A percentile compares a stretch with the other conserved stretches of the same genome.
Conservation (phyloP, 2,797 vertebrate genomes). For the Argya squamiceps region DNA sequence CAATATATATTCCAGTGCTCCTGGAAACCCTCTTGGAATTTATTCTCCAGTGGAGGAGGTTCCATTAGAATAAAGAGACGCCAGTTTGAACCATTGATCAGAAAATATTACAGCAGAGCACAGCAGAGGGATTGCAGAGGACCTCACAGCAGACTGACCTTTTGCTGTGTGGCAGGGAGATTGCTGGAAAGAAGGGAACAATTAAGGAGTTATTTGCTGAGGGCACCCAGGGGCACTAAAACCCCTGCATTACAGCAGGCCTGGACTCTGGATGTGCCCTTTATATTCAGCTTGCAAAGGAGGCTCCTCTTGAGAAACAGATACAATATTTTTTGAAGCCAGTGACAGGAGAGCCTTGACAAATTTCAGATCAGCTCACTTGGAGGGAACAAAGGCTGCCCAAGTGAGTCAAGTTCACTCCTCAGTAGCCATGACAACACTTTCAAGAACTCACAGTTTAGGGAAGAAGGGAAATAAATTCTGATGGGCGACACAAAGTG, state of each 20-base stretch:
- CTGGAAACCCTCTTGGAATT: neutral
- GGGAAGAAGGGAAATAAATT: slow-evolving; percentile 20
- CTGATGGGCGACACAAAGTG: neutral
- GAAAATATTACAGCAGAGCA: neutral
- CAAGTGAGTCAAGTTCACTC: slow-evolving; percentile 47
- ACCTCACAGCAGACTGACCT: neutral
- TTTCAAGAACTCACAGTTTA: slow-evolving; percentile 9
- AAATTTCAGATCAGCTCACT: slow-evolving; percentile 18
- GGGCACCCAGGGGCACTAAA: neutral
- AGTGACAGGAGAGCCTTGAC: neutral
- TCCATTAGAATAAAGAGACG: neutral
- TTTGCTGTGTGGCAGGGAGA: neutral
- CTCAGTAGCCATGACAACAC: slow-evolving; percentile 69
- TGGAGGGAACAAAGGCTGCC: slow-evolving; percentile 49
- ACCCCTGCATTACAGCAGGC: neutral
- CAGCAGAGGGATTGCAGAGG: neutral
- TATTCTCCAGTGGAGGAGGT: neutral
- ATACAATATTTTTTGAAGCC: neutral
- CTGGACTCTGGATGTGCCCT: neutral
- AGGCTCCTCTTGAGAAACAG: neutral
- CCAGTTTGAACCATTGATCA: neutral
- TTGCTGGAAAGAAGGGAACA: slow-evolving; percentile 10
- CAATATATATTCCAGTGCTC: neutral
- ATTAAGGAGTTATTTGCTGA: slow-evolving; percentile 9
- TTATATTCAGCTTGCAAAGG: neutral